phyloP scores from a whole-genome alignment of 2,797 vertebrate species.

The Danio aesculapii region DNA sequence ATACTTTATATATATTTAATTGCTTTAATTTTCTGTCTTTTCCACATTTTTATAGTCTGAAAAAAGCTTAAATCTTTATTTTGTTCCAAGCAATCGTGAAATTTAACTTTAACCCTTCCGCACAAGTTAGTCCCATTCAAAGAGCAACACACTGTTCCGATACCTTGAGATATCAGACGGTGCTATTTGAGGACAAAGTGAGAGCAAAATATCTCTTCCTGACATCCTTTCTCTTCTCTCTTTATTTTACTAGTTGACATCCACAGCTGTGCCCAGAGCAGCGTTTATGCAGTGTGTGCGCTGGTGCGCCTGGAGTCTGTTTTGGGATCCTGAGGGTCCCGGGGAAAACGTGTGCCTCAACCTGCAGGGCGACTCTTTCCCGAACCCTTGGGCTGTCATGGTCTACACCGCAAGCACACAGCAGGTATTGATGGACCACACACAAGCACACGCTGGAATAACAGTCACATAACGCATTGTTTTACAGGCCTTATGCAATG shows the following conservation, averaged over 20 bases:
- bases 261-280: slow-evolving; percentile 65
- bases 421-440: slow-evolving; percentile 43
- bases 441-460: slow-evolving; percentile 34
- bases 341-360: slow-evolving; percentile 76
- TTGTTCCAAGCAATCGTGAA: too few relatives aligned
- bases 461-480: slow-evolving; percentile 6
- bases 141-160: background rate
- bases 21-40: background rate
- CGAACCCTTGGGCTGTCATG: slow-evolving; percentile 82
- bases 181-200: background rate
- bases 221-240: background rate
- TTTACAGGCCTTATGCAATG: slow-evolving; percentile 33
- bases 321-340: slow-evolving; percentile 54
- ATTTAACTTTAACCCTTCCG: background rate
- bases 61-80: background rate
- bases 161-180: background rate
- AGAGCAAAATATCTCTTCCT: background rate
- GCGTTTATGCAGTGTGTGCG: slow-evolving; percentile 87
- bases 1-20: background rate
- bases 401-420: slow-evolving; percentile 78
- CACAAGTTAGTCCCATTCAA: background rate
- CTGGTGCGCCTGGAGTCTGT: slow-evolving; percentile 89
- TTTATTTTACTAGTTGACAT: slow-evolving; percentile 72
- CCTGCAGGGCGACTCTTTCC: slow-evolving; percentile 81
- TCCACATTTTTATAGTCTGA: too few relatives aligned